Percentiles rank a stretch among this genome's conserved stretches.
Evolutionary conservation across 2,888 invertebrate genomes (phyloP).

Genomic region (Mongoloraphidia duomilia): DNA sequence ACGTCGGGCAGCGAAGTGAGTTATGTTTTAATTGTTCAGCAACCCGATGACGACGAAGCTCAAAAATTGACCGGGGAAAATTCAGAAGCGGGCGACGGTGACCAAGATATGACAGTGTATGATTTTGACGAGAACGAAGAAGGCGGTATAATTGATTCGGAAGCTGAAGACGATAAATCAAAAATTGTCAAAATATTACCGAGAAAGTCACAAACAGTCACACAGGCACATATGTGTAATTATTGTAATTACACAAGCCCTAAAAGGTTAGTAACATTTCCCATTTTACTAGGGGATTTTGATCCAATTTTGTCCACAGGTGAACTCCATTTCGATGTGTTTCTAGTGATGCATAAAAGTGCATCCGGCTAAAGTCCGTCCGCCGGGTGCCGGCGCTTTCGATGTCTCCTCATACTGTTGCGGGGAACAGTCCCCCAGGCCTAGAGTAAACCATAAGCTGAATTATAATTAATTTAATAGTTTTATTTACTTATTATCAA

Average conservation of each 20-base stretch:
- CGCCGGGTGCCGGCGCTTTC: too few species aligned
- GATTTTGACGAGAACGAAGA: slow-evolving; percentile 61
- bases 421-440: too few species aligned
- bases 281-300: slow-evolving; percentile 1
- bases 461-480: too few species aligned
- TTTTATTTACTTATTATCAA: too few species aligned
- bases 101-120: slow-evolving; percentile 50
- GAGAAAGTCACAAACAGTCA: slow-evolving; percentile 45
- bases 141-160: slow-evolving; percentile 38
- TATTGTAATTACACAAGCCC: slow-evolving; percentile 86
- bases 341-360: too few species aligned
- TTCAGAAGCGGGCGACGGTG: slow-evolving; percentile 30
- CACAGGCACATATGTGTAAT: slow-evolving; percentile 68
- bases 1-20: slow-evolving; percentile 65
- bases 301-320: neutral
- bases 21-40: slow-evolving; percentile 76
- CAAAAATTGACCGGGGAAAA: slow-evolving; percentile 35
- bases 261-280: slow-evolving; percentile 42
- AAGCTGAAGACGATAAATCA: slow-evolving; percentile 47
- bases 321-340: neutral
- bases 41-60: slow-evolving; percentile 45
- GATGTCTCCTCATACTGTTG: too few species aligned
- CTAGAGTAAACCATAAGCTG: too few species aligned
- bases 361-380: too few species aligned
- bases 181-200: slow-evolving; percentile 46